phyloP scores from a whole-genome alignment of 2,888 invertebrate species.

The Caenorhabditis afra region DNA sequence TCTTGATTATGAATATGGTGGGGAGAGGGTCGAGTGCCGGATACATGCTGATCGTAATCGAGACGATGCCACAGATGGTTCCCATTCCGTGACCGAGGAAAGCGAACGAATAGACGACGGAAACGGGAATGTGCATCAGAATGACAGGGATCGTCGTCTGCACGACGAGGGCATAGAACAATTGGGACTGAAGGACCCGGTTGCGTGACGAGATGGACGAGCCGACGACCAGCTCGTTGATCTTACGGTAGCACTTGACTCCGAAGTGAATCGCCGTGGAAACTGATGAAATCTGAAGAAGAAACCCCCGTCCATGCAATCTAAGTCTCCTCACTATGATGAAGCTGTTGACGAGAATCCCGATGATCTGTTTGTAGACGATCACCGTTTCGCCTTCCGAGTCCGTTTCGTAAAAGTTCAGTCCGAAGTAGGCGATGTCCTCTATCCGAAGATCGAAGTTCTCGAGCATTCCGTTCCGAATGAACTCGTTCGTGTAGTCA shows the following conservation, averaged over 20 bases:
- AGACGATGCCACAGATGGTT: conserved; percentile 20
- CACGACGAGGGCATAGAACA: conserved; percentile 35
- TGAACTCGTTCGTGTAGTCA: conserved; percentile 17
- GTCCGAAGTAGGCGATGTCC: conserved; percentile 19
- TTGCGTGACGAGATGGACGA: background rate
- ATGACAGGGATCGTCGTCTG: conserved; percentile 35
- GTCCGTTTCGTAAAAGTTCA: conserved; percentile 22
- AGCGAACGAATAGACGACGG: conserved; percentile 23
- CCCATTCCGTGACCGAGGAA: conserved; percentile 29
- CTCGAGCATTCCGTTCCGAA: conserved; percentile 6
- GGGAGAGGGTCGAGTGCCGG: conserved; percentile 45
- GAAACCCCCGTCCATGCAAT: too few relatives aligned
- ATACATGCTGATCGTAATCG: conserved; percentile 35
- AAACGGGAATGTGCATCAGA: conserved; percentile 45
- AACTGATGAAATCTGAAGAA: conserved; percentile 14
- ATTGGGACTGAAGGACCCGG: conserved; percentile 21
- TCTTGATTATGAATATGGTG: conserved; percentile 39
- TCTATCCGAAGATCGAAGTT: conserved; percentile 29
- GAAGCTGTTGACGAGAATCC: conserved; percentile 9
- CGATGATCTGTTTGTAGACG: conserved; percentile 10
- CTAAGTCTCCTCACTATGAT: conserved; percentile 18
- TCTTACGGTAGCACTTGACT: conserved; percentile 17
- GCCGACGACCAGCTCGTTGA: conserved; percentile 10
- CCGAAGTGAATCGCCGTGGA: conserved; percentile 17
- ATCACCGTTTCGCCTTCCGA: conserved; percentile 9